These are phyloP conservation scores for Stenolophus ochropezus DNA, from an alignment of 2,888 invertebrate species.

Conservation along the genomic window DNA sequence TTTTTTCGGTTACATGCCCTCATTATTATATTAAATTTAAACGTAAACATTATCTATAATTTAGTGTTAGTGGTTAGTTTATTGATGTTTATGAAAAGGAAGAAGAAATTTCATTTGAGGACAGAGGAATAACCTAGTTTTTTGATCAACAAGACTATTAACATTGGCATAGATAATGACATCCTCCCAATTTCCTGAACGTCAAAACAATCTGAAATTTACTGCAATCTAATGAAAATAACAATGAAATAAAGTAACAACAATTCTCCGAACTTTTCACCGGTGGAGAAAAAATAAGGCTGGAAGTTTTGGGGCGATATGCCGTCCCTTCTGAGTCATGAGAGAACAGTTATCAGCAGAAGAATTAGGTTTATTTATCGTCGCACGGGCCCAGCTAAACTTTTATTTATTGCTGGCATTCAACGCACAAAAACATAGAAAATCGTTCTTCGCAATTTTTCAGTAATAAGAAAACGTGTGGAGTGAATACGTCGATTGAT, in stretches of 20 bases:
- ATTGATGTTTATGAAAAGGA: too few species aligned
- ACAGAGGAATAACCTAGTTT: constrained; percentile 2
- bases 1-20: too few species aligned
- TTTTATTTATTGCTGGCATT: constrained; percentile 56
- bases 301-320: constrained; percentile 45
- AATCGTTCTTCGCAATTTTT: constrained; percentile 66
- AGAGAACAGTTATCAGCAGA: constrained; percentile 51
- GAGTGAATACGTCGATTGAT: constrained; percentile 59
- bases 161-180: constrained; percentile 11
- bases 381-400: constrained; percentile 44
- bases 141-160: constrained; percentile 11
- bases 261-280: constrained; percentile 33
- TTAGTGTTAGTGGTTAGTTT: too few species aligned
- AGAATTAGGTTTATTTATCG: constrained; percentile 59
- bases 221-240: constrained; percentile 33
- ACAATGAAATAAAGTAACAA: constrained; percentile 45
- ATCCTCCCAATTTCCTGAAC: constrained; percentile 10
- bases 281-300: constrained; percentile 19
- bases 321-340: constrained; percentile 50
- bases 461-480: constrained; percentile 67
- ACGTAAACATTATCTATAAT: too few species aligned
- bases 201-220: constrained; percentile 31
- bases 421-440: constrained; percentile 53
- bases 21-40: too few species aligned
- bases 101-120: too few species aligned